phyloP scores from a whole-genome alignment of 1,140 invertebrate species.

The Drosophila auraria region DNA sequence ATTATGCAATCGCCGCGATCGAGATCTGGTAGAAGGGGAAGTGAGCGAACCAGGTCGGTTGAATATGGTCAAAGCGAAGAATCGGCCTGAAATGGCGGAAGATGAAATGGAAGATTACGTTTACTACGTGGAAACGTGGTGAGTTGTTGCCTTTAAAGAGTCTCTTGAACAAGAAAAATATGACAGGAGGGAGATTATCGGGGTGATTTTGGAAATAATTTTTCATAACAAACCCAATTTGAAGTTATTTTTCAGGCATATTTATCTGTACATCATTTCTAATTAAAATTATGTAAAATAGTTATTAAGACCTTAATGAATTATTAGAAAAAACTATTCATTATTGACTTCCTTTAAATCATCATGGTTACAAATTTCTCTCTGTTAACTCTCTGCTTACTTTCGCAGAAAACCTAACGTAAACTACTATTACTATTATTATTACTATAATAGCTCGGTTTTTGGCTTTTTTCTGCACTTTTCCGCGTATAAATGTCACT shows the following conservation, averaged over 20 bases:
- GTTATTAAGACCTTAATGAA: no score
- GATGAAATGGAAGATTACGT: slow-evolving; percentile 19
- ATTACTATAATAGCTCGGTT: neutral
- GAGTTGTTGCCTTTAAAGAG: neutral
- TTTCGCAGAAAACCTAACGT: neutral
- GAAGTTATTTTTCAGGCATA: neutral
- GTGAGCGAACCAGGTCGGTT: slow-evolving; percentile 17
- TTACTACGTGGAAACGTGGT: slow-evolving; percentile 2
- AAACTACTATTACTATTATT: no score
- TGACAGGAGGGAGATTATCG: neutral
- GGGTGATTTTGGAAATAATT: no score
- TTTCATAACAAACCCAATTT: no score
- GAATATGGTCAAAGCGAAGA: slow-evolving; percentile 16
- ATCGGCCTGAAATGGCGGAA: slow-evolving; percentile 26
- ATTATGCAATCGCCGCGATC: slow-evolving; percentile 45
- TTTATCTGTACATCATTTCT: neutral
- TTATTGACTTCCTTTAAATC: neutral
- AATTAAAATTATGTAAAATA: no score
- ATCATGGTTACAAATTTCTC: neutral
- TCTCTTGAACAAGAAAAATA: slow-evolving; percentile 7
- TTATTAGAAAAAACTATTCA: no score
- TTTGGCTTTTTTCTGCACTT: neutral
- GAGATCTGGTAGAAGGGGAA: slow-evolving; percentile 34
- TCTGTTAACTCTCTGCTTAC: no score
- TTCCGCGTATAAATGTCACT: neutral